Evolutionary conservation across 1,140 invertebrate species (phyloP), one percentile per base, ranked within the genome.

Genomic region (Diuraphis noxia): DNA sequence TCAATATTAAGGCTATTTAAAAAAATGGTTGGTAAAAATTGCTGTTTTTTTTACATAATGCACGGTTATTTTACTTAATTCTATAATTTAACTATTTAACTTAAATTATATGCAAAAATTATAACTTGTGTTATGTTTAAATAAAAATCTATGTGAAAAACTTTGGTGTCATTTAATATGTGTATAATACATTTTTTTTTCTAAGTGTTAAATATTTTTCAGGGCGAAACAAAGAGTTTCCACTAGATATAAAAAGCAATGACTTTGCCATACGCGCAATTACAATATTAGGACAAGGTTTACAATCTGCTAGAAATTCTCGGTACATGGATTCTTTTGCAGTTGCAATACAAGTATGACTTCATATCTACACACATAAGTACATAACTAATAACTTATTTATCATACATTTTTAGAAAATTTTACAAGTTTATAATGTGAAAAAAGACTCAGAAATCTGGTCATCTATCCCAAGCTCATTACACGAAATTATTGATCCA

Each of bases 271-370:
- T 95, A 23, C 95, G 95, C 30, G 95, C 96, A 1, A 93, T 97
- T 43, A 94, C 94, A 7, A 95, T 96, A 93, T 94, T 97, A n/a
- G 95, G 95, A 25, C 94, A 95, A 92, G 96, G 96, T 13, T 96
- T 97, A 92, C 96, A 97, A 93, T 96, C 95, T 92, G 96, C 97
- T 93, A 96, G 96, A 93, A 95, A 96, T 93, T 96, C 96, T 40
- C 93, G 96, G 94, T 96, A 95, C 92, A 96, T 96, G 94, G 96
- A 96, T 93, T 95, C 95, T 92, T 96, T 96, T 93, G 96, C 96
- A 19, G 93, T 97, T 90, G 97, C 96, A 25, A 97, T 97, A 92
- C 95, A 97, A 94, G 96, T 97, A 93, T 96, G 96, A 92, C 93
- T 77, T 89, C 43, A 43, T 89, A 43, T n/a, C 41, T n/a, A 23